Percentiles rank a stretch among this genome's conserved stretches.
Conservation (phyloP, 2,797 vertebrate genomes). For the Muraenolepis orangiensis region DNA sequence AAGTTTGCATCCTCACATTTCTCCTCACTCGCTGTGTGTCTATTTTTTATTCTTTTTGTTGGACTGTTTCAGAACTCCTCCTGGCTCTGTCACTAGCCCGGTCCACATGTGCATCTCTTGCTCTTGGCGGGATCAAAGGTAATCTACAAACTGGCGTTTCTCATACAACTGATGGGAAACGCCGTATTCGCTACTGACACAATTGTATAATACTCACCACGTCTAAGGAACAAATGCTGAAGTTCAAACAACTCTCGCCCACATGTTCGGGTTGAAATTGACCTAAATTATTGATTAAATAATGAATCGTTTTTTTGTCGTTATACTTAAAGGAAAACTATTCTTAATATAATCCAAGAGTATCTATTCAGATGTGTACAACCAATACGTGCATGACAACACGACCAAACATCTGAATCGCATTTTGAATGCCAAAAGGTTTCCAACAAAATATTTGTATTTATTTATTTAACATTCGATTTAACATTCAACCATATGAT, state of each 20-base stretch:
- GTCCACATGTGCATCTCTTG: no score
- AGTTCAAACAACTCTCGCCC: no score
- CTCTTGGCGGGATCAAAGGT: neutral
- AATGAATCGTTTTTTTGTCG: no score
- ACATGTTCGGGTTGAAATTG: no score
- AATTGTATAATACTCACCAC: no score
- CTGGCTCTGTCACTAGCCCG: no score
- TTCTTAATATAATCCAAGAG: neutral
- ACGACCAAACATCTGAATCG: neutral
- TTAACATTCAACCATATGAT: neutral
- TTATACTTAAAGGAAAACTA: neutral
- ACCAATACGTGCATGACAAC: neutral
- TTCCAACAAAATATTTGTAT: neutral
- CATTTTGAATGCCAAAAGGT: neutral
- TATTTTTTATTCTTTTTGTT: neutral
- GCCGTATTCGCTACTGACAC: neutral
- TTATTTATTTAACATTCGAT: no score
- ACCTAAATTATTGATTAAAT: no score
- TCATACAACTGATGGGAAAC: neutral
- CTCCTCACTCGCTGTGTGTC: neutral
- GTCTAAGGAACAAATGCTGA: no score
- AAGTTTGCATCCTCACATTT: conserved; percentile 3
- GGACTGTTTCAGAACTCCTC: neutral
- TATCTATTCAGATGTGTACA: no score
- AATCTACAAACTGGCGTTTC: neutral